A percentile compares a stretch with the other conserved stretches of the same genome.
Conservation (phyloP, 2,888 invertebrate species). For the Dusona sp. region DNA sequence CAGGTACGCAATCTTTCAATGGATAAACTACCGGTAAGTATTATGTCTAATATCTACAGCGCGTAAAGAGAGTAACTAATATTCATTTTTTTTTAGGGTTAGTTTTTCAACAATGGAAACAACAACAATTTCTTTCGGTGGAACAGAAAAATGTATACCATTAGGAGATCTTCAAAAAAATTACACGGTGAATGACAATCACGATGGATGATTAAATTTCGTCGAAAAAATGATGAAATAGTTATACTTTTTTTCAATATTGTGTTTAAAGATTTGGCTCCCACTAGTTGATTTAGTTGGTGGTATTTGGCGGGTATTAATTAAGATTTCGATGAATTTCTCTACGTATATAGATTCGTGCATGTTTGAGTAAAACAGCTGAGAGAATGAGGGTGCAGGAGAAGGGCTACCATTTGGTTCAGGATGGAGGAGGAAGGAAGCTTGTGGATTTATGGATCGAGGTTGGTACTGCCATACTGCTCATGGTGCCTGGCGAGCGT, state of each 20-base stretch:
- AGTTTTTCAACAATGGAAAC: too few species aligned
- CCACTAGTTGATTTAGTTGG: not conserved
- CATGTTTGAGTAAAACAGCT: constrained; percentile 20
- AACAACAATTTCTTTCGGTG: too few species aligned
- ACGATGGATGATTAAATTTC: not conserved
- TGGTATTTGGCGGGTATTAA: not conserved
- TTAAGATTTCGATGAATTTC: constrained; percentile 40
- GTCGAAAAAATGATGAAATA: not conserved
- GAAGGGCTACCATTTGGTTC: not conserved
- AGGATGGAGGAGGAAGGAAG: constrained; percentile 32
- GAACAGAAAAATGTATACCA: too few species aligned
- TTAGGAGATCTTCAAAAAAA: too few species aligned
- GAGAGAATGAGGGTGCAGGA: not conserved
- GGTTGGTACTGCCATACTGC: constrained; percentile 38
- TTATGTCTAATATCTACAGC: too few species aligned
- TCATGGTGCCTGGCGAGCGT: constrained; percentile 36
- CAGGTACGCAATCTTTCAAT: too few species aligned
- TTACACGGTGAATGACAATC: too few species aligned
- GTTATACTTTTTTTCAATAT: not conserved
- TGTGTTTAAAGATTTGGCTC: not conserved
- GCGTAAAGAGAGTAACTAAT: too few species aligned
- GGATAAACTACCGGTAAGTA: too few species aligned
- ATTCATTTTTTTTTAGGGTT: too few species aligned
- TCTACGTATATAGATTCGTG: constrained; percentile 22
- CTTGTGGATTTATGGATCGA: constrained; percentile 61